Evolutionary conservation across 1,140 invertebrate species (phyloP).

Genomic region (Marisa cornuarietis): DNA sequence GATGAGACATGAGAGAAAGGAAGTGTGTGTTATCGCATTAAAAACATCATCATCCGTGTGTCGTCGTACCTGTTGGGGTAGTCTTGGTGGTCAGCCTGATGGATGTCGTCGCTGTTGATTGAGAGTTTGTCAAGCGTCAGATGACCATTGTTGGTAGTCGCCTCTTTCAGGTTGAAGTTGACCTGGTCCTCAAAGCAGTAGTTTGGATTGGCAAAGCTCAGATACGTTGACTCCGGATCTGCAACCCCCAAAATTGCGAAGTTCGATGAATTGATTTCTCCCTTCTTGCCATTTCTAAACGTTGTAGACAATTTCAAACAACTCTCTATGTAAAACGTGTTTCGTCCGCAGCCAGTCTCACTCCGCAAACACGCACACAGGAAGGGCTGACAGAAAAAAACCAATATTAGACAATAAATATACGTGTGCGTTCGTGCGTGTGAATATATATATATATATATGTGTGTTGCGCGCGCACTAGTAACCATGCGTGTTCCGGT

Average conservation of each 20-base stretch:
- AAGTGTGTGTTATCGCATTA: too few relatives aligned
- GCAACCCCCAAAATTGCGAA: conserved; percentile 28
- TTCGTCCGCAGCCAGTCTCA: background rate
- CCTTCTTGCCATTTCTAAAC: background rate
- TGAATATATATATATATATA: too few relatives aligned
- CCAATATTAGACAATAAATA: background rate
- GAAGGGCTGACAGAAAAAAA: background rate
- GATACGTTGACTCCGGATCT: conserved; percentile 51
- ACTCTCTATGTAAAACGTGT: too few relatives aligned
- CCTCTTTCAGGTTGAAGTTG: conserved; percentile 37
- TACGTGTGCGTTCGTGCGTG: background rate
- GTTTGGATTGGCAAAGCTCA: conserved; percentile 57
- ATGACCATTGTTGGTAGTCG: conserved; percentile 20
- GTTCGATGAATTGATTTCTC: background rate
- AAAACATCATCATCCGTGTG: too few relatives aligned
- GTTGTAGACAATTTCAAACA: background rate
- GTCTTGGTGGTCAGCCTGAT: background rate
- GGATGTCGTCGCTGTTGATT: conserved; percentile 3
- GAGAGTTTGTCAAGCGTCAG: conserved; percentile 26
- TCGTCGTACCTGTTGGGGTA: conserved; percentile 8
- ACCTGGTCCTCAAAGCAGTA: conserved; percentile 43
- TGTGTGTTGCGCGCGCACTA: too few relatives aligned
- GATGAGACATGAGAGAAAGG: too few relatives aligned
- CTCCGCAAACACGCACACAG: background rate
- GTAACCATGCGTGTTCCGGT: too few relatives aligned